Evolutionary conservation across 23 tunicate species (phyloP), one percentile per base, ranked within the genome.

Genomic region (Corella eumyota): DNA sequence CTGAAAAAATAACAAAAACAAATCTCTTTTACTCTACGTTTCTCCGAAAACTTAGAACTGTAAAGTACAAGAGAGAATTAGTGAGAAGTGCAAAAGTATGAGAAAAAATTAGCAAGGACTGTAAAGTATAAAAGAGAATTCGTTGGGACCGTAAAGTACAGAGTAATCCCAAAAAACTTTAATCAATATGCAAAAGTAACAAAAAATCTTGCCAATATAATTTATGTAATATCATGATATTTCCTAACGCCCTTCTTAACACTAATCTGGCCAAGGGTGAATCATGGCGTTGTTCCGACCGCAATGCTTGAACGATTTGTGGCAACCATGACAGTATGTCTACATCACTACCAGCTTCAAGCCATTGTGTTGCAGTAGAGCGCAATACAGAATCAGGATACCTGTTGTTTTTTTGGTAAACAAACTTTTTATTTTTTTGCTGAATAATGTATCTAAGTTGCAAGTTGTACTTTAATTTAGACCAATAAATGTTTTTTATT

Each of bases 251-350:
- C 49, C 80, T 37, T 40, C 90, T 53, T 5, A 88, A 30, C 38
- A 88, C 56, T 7, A 88, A 74, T 26, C 60, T 46, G 11, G 59
- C 47, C 13, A 88, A 71, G 4, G 78, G 76, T 34, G 58, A 55
- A 72, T 79, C 81, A 61, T 68, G 81, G 27, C 51, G 72, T 48
- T 30, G 76, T 58, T 79, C 96, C 34, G 58, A 78, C 5, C 71
- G 66, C 24, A 88, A 64, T 3, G 96, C 96, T 37, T 88, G 96
- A 20, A 77, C 81, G 9, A 88, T 81, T 48, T 88, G 96, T 11
- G 88, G 82, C 31, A 90, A 65, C 72, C 80, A 80, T 4, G 75
- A 75, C 3, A 62, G 54, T 28, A 80, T 70, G 53, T 90, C 97
- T 58, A 31, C 56, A 55, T 90, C 97, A 17, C 55, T 74, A 4